These are phyloP conservation scores for Drosophila tripunctata DNA, from an alignment of 2,888 invertebrate genomes.

Conservation along the genomic window DNA sequence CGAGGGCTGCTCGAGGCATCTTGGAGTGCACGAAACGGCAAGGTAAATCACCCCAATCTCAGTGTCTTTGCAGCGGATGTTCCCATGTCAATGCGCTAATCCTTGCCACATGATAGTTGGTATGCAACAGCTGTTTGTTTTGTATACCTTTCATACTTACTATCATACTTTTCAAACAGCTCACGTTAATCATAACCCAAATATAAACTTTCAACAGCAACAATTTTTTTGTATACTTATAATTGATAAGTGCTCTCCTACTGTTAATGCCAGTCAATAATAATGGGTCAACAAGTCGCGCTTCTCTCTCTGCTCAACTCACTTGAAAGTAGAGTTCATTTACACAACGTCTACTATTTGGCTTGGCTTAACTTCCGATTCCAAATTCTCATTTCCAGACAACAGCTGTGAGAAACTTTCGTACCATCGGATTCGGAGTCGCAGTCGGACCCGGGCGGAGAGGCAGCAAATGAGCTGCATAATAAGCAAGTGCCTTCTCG, in stretches of 20 bases:
- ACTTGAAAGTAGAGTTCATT: slow-evolving; percentile 55
- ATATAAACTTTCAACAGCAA: slow-evolving; percentile 47
- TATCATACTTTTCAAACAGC: slow-evolving; percentile 63
- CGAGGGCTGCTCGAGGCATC: slow-evolving; percentile 53
- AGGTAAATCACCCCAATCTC: slow-evolving; percentile 38
- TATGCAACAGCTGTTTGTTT: slow-evolving; percentile 61
- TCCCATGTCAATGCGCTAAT: slow-evolving; percentile 70
- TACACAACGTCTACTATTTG: slow-evolving; percentile 66
- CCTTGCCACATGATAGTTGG: slow-evolving; percentile 66
- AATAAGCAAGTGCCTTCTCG: slow-evolving; percentile 62
- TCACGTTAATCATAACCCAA: slow-evolving; percentile 47
- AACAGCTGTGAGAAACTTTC: slow-evolving; percentile 23
- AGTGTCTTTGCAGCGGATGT: slow-evolving; percentile 54
- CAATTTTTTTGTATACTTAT: slow-evolving; percentile 26
- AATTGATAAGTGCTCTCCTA: slow-evolving; percentile 49
- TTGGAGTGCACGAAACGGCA: slow-evolving; percentile 1
- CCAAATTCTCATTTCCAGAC: background rate
- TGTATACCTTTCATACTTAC: too few species aligned
- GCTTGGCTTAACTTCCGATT: slow-evolving; percentile 69
- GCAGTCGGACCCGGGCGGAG: slow-evolving; percentile 12
- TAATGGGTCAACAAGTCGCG: slow-evolving; percentile 62
- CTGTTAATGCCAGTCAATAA: slow-evolving; percentile 29
- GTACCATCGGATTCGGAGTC: too few species aligned
- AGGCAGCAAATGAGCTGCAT: slow-evolving; percentile 67
- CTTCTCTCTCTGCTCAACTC: background rate